Percentiles rank a stretch among this genome's conserved stretches.
Evolutionary conservation across 2,888 invertebrate genomes (phyloP).

Genomic region (Trichogramma evanescens): DNA sequence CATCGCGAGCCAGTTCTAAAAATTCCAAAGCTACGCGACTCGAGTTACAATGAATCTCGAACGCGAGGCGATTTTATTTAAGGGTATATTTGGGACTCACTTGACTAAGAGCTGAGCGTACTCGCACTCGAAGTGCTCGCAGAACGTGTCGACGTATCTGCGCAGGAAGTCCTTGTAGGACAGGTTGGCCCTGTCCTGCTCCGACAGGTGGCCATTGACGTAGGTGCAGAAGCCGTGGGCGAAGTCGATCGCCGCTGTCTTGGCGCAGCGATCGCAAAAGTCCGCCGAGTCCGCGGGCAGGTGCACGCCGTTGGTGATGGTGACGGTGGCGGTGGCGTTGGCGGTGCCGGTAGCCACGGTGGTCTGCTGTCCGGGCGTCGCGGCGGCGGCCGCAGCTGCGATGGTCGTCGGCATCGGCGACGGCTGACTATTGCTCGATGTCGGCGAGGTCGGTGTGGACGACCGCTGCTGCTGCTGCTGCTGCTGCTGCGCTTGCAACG

Average conservation of each 20-base stretch:
- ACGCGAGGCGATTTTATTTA: too few species aligned
- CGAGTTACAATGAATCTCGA: too few species aligned
- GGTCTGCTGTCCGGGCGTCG: not conserved
- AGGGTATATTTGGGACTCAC: too few species aligned
- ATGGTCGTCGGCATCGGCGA: not conserved
- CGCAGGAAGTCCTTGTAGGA: constrained; percentile 73
- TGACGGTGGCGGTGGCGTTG: not conserved
- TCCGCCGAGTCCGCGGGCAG: constrained; percentile 66
- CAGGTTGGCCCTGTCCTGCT: constrained; percentile 58
- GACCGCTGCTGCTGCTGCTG: not conserved
- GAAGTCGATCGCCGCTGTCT: constrained; percentile 78
- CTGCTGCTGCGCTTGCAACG: not conserved
- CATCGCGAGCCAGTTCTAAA: too few species aligned
- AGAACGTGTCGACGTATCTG: constrained; percentile 78
- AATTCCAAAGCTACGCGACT: too few species aligned
- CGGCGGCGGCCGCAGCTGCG: not conserved
- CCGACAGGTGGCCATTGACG: constrained; percentile 63
- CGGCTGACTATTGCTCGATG: too few species aligned
- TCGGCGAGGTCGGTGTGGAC: too few species aligned
- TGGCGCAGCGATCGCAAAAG: constrained; percentile 82
- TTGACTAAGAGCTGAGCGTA: constrained; percentile 53
- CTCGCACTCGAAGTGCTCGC: constrained; percentile 78
- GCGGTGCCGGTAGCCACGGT: not conserved
- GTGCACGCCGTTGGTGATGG: not conserved
- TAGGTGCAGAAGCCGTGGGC: constrained; percentile 78